A percentile compares a stretch with the other conserved stretches of the same genome.
These are phyloP conservation scores for Platynereis dumerilii DNA, from an alignment of 2,888 invertebrate species.

Conservation along the genomic window DNA sequence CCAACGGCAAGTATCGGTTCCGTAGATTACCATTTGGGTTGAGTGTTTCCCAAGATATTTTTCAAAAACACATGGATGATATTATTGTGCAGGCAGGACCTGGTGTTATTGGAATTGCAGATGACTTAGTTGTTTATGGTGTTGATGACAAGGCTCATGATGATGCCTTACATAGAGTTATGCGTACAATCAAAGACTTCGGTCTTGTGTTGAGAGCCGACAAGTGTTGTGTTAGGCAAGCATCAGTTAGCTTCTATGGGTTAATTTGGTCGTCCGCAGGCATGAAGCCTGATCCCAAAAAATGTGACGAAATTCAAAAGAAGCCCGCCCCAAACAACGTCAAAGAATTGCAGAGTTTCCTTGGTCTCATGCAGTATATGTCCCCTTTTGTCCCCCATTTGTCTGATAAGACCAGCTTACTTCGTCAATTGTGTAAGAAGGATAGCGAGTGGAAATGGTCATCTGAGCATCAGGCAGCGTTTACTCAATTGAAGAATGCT, in stretches of 20 bases:
- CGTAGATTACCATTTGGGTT: constrained; percentile 28
- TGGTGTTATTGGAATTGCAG: constrained; percentile 15
- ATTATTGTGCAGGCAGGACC: constrained; percentile 24
- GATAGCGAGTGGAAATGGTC: constrained; percentile 26
- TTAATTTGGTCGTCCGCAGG: constrained; percentile 16
- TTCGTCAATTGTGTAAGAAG: constrained; percentile 28
- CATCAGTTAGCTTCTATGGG: constrained; percentile 26
- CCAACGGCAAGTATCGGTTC: constrained; percentile 1
- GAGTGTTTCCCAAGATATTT: constrained; percentile 30
- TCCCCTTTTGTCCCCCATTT: constrained; percentile 26
- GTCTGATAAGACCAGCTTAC: constrained; percentile 13
- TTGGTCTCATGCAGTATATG: constrained; percentile 31
- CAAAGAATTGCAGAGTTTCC: constrained; percentile 31
- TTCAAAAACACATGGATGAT: constrained; percentile 33
- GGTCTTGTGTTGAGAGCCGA: not conserved
- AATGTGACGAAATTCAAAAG: constrained; percentile 23
- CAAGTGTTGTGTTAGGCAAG: not conserved
- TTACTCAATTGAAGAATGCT: not conserved
- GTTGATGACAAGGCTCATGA: constrained; percentile 10
- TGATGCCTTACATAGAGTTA: not conserved
- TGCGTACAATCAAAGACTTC: not conserved
- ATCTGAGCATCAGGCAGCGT: constrained; percentile 9
- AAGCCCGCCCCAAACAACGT: constrained; percentile 19
- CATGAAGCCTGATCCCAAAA: constrained; percentile 26
- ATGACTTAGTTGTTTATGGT: constrained; percentile 16